phyloP scores from a whole-genome alignment of 2,888 invertebrate genomes.

The Diabrotica balteata region DNA sequence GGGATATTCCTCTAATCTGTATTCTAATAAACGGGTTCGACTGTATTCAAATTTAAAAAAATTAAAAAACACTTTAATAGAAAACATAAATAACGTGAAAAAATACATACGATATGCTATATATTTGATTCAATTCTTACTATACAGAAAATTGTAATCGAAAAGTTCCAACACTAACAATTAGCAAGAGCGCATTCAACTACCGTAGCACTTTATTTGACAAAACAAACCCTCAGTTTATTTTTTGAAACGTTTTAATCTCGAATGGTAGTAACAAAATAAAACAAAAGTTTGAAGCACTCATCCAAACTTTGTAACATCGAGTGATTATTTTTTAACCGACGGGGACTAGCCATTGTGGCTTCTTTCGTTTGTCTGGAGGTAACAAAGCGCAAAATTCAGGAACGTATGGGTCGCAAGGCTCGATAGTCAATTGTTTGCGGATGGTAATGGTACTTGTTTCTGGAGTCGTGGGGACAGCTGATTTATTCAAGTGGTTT shows the following conservation, averaged over 20 bases:
- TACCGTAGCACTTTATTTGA: conserved; percentile 8
- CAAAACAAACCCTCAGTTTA: conserved; percentile 13
- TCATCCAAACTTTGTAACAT: conserved; percentile 46
- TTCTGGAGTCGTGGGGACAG: conserved; percentile 42
- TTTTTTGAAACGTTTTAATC: conserved; percentile 20
- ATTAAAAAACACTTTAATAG: too few relatives aligned
- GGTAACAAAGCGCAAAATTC: conserved; percentile 58
- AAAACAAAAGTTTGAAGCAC: conserved; percentile 40
- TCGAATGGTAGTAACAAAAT: conserved; percentile 34
- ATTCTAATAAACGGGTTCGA: too few relatives aligned
- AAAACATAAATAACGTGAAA: too few relatives aligned
- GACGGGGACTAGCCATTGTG: conserved; percentile 42
- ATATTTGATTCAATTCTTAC: too few relatives aligned
- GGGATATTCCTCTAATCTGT: too few relatives aligned
- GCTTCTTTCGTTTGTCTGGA: conserved; percentile 52
- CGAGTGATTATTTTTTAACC: conserved; percentile 32
- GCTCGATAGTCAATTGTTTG: conserved; percentile 55
- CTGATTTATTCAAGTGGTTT: conserved; percentile 42
- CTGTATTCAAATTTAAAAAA: too few relatives aligned
- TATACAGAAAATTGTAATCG: too few relatives aligned
- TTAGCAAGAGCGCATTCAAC: background rate
- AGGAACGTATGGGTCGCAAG: conserved; percentile 44
- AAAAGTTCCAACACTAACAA: too few relatives aligned
- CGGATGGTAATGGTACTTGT: conserved; percentile 39
- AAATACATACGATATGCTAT: too few relatives aligned